A percentile compares a stretch with the other conserved stretches of the same genome.
Evolutionary conservation across 2,888 invertebrate genomes (phyloP).

Genomic region (Pristionchus maxplancki): DNA sequence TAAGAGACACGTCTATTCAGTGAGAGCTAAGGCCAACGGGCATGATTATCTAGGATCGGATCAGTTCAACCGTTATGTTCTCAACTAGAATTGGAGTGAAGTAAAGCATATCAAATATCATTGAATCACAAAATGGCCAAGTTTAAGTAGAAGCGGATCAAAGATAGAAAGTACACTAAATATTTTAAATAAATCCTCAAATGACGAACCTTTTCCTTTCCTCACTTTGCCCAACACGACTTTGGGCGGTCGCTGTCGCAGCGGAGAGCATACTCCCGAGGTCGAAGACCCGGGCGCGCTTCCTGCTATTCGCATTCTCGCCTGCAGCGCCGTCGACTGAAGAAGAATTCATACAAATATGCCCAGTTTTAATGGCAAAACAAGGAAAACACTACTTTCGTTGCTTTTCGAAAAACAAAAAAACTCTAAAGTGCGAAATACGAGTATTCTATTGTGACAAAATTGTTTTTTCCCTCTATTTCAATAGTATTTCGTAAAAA

Average conservation of each 20-base stretch:
- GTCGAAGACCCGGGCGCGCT: slow-evolving; percentile 72
- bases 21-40: too few species aligned
- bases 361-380: not conserved
- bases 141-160: too few species aligned
- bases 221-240: slow-evolving; percentile 52
- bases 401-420: not conserved
- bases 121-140: too few species aligned
- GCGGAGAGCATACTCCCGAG: slow-evolving; percentile 67
- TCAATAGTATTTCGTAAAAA: not conserved
- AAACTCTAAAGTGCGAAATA: not conserved
- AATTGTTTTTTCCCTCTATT: too few species aligned
- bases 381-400: not conserved
- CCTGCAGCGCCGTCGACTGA: slow-evolving; percentile 29
- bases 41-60: too few species aligned
- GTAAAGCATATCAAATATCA: too few species aligned
- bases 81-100: too few species aligned
- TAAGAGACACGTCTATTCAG: too few species aligned
- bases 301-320: slow-evolving; percentile 58
- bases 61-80: too few species aligned
- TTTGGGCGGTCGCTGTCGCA: slow-evolving; percentile 54
- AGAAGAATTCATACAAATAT: not conserved
- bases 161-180: too few species aligned
- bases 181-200: too few species aligned
- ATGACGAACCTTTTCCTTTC: slow-evolving; percentile 49
- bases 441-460: too few species aligned